Percentiles rank a stretch among this genome's conserved stretches.
Conservation (phyloP, 2,888 invertebrate species). For the Aquatica leii region DNA sequence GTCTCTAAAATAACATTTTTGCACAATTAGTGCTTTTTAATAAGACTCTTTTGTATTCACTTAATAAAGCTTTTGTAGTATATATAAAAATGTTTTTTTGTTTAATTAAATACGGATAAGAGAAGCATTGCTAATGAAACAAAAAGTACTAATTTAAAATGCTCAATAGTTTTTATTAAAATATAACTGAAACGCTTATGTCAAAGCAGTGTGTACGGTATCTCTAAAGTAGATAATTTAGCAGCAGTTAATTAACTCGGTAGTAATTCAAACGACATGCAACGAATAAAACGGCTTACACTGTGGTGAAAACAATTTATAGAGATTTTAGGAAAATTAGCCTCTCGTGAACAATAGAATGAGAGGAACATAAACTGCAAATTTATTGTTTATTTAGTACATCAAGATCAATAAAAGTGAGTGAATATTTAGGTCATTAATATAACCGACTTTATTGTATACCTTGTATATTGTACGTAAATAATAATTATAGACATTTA, state of each 20-base stretch:
- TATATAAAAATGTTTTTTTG: no score
- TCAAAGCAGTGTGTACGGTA: constrained; percentile 29
- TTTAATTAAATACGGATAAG: no score
- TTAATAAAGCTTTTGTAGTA: no score
- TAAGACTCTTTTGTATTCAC: no score
- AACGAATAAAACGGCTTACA: constrained; percentile 31
- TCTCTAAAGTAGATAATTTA: constrained; percentile 32
- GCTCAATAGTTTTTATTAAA: constrained; percentile 14
- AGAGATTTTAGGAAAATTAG: constrained; percentile 26
- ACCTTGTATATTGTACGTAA: no score
- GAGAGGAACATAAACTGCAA: not conserved
- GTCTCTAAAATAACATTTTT: no score
- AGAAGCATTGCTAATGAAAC: not conserved
- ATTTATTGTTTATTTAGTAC: not conserved
- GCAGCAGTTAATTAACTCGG: constrained; percentile 34
- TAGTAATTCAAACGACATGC: constrained; percentile 33
- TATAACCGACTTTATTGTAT: no score
- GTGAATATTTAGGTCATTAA: no score
- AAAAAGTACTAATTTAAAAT: constrained; percentile 3
- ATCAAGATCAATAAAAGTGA: no score
- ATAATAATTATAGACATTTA: no score
- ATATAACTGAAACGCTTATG: constrained; percentile 26
- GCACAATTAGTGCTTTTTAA: no score
- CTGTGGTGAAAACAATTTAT: constrained; percentile 31
- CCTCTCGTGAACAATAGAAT: constrained; percentile 14